Percentiles rank a stretch among this genome's conserved stretches.
Evolutionary conservation across 2,888 invertebrate genomes (phyloP).

Genomic region (Phalera bucephala): DNA sequence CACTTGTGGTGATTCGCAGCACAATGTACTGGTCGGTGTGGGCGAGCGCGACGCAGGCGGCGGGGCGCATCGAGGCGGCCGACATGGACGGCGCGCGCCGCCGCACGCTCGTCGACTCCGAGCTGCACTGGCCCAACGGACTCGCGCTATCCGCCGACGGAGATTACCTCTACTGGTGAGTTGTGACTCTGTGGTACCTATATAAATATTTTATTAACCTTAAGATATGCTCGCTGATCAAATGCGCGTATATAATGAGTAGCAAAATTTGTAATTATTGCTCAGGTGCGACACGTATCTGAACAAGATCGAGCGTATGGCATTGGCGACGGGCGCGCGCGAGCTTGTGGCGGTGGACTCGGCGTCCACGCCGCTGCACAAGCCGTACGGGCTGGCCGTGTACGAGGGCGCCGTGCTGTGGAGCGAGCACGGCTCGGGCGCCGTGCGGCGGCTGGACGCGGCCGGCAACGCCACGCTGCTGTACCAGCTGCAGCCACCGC

Average conservation of each 20-base stretch:
- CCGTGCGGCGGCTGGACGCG: constrained; percentile 85
- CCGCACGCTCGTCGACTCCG: constrained; percentile 74
- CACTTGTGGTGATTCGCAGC: too few species aligned
- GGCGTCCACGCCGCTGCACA: constrained; percentile 67
- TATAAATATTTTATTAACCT: too few species aligned
- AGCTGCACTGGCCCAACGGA: constrained; percentile 89
- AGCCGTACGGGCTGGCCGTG: constrained; percentile 87
- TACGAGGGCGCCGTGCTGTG: constrained; percentile 86
- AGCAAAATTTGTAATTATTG: background rate
- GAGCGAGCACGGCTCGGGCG: constrained; percentile 87
- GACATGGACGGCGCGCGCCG: constrained; percentile 89
- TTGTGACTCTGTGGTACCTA: too few species aligned
- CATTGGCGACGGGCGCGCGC: constrained; percentile 55
- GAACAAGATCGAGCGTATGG: constrained; percentile 84
- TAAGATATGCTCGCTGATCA: too few species aligned
- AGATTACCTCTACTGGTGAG: constrained; percentile 62
- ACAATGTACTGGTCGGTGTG: constrained; percentile 91
- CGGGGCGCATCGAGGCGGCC: constrained; percentile 86
- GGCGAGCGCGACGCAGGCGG: constrained; percentile 64
- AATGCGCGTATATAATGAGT: too few species aligned
- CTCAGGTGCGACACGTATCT: constrained; percentile 86
- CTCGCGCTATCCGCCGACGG: constrained; percentile 71
- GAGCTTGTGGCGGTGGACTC: constrained; percentile 68
- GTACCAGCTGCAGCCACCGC: constrained; percentile 84
- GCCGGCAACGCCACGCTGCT: constrained; percentile 78